A percentile compares a stretch with the other conserved stretches of the same genome.
These are phyloP conservation scores for Neoitamus cyanurus DNA, from an alignment of 2,888 invertebrate species.

Conservation along the genomic window DNA sequence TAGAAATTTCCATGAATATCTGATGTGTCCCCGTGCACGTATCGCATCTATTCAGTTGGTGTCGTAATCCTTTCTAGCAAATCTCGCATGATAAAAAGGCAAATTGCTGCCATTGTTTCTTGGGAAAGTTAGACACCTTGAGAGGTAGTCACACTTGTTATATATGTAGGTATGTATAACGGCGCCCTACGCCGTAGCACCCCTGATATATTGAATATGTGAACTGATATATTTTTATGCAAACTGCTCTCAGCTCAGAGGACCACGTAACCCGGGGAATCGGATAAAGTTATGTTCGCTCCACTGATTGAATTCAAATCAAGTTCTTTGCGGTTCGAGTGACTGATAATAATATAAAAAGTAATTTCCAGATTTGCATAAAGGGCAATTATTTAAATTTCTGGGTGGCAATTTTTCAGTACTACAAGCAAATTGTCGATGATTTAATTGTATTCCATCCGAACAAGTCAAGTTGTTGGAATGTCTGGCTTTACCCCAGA, in stretches of 20 bases:
- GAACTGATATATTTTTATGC: constrained; percentile 1
- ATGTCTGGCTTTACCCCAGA: neutral
- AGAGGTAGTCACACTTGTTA: neutral
- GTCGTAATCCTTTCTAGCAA: neutral
- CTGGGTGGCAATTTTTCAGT: neutral
- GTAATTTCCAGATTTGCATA: neutral
- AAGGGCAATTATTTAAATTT: neutral
- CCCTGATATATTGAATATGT: neutral
- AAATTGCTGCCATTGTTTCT: constrained; percentile 11
- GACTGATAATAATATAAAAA: neutral
- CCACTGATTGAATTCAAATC: neutral
- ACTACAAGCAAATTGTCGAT: neutral
- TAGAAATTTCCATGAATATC: constrained; percentile 24
- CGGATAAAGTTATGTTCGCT: constrained; percentile 1
- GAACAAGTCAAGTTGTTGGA: neutral
- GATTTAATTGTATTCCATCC: neutral
- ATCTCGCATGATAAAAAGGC: constrained; percentile 22
- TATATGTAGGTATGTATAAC: neutral
- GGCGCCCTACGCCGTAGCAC: neutral
- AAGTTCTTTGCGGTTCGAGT: neutral
- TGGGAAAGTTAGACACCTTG: neutral
- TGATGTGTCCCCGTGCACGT: neutral
- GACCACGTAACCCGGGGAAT: neutral
- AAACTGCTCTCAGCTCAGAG: neutral
- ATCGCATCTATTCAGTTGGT: constrained; percentile 5